phyloP scores from a whole-genome alignment of 2,113 vertebrate genomes.

The Sclerurus mexicanus region DNA sequence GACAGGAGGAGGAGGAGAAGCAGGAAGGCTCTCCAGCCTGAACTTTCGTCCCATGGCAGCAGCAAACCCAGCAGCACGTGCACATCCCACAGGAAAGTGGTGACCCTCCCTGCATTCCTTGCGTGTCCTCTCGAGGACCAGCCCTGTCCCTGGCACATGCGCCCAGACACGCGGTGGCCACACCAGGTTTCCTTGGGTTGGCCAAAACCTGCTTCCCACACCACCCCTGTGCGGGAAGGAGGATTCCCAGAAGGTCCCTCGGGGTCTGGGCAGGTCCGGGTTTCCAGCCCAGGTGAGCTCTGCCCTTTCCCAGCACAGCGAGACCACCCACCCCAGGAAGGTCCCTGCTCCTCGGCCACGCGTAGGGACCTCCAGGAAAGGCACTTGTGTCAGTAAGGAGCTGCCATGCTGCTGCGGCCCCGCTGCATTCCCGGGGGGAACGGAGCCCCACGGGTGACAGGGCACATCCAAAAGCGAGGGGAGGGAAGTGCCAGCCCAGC shows the following conservation, averaged over 20 bases:
- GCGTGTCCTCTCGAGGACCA: fast-evolving
- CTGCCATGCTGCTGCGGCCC: not conserved
- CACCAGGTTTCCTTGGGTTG: not conserved
- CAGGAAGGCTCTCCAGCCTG: not conserved
- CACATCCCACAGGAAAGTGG: not conserved
- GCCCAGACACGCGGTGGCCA: fast-evolving
- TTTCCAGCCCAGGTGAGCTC: not conserved
- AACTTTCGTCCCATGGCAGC: not conserved
- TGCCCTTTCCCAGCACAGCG: not conserved
- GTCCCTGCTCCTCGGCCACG: fast-evolving
- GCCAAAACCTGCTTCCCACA: not conserved
- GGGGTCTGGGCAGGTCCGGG: not conserved
- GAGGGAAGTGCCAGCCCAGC: not conserved
- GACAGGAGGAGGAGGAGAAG: not conserved
- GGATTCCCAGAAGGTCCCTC: not conserved
- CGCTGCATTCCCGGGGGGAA: not conserved
- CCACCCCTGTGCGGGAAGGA: not conserved
- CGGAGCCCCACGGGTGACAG: fast-evolving
- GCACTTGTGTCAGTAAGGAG: not conserved
- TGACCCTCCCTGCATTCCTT: not conserved
- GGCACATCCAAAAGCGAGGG: not conserved
- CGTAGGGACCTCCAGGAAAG: not conserved
- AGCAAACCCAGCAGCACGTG: not conserved
- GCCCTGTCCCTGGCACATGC: fast-evolving
- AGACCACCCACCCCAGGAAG: not conserved